These are phyloP conservation scores for Aphaenogaster ashmeadi DNA, from an alignment of 1,140 invertebrate genomes.

Conservation along the genomic window DNA sequence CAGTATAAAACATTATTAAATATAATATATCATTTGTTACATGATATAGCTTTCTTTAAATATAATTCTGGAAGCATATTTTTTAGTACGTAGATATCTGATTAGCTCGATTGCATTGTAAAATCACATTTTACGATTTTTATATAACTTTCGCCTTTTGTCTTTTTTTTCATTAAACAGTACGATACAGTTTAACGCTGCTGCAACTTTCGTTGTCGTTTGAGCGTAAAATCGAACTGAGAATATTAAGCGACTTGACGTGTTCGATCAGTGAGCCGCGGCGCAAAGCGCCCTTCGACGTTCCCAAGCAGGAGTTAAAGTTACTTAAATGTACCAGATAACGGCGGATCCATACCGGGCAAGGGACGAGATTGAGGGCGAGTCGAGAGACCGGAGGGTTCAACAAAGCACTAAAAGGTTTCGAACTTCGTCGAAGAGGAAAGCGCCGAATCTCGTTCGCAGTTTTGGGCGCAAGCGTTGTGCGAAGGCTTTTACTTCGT, in stretches of 20 bases:
- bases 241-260: slow-evolving; percentile 60
- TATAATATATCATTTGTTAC: not conserved
- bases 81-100: not conserved
- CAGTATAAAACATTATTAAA: not conserved
- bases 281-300: slow-evolving; percentile 54
- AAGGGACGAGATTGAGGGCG: slow-evolving; percentile 64
- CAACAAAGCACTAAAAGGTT: slow-evolving; percentile 72
- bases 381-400: slow-evolving; percentile 62
- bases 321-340: slow-evolving; percentile 80
- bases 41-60: too few species aligned
- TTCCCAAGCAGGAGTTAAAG: slow-evolving; percentile 76
- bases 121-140: slow-evolving; percentile 7
- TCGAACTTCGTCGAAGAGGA: slow-evolving; percentile 60
- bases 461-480: slow-evolving; percentile 60
- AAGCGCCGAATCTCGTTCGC: slow-evolving; percentile 60
- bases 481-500: slow-evolving; percentile 48
- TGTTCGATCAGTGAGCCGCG: slow-evolving; percentile 48
- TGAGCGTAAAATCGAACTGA: slow-evolving; percentile 34
- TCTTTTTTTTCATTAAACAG: slow-evolving; percentile 24
- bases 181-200: not conserved
- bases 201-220: slow-evolving; percentile 38
- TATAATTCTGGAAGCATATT: not conserved
- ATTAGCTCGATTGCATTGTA: not conserved
- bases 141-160: not conserved
- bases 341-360: slow-evolving; percentile 55